Conservation (phyloP, 2,888 invertebrate species). For the Caradrina clavipalpis region DNA sequence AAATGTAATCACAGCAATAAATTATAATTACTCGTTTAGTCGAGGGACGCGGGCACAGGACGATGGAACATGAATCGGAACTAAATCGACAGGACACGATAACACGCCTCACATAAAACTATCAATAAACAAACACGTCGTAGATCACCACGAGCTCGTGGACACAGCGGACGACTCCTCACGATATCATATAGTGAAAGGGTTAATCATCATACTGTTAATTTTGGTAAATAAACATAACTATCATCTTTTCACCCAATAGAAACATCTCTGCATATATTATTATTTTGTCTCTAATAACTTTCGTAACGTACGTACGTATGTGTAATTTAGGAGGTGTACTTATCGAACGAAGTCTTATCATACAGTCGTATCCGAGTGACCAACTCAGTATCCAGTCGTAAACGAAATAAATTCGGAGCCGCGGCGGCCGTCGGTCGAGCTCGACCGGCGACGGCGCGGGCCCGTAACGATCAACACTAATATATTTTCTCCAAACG, state of each 20-base stretch:
- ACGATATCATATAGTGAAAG: constrained; percentile 77
- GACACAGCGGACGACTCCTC: constrained; percentile 70
- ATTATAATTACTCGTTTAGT: constrained; percentile 84
- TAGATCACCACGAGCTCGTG: constrained; percentile 68
- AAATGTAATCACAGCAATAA: constrained; percentile 90
- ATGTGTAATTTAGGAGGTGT: constrained; percentile 82
- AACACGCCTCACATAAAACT: constrained; percentile 85
- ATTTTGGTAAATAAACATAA: constrained; percentile 89
- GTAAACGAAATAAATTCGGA: constrained; percentile 79
- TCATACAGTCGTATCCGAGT: constrained; percentile 85
- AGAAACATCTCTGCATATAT: constrained; percentile 89
- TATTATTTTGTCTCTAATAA: constrained; percentile 88
- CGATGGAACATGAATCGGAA: constrained; percentile 83
- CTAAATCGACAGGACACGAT: constrained; percentile 83
- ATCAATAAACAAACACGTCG: constrained; percentile 81
- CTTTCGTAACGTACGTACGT: constrained; percentile 86
- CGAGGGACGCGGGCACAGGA: constrained; percentile 80
- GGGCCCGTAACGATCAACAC: constrained; percentile 84
- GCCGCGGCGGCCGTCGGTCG: constrained; percentile 67
- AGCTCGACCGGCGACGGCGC: constrained; percentile 64
- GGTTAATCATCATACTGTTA: constrained; percentile 81
- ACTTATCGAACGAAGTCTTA: constrained; percentile 84
- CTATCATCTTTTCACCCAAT: constrained; percentile 87
- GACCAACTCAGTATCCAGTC: constrained; percentile 88
- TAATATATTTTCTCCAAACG: constrained; percentile 89